Percentiles rank a stretch among this genome's conserved stretches.
Conservation (phyloP, 2,113 vertebrate species). For the Taxidea taxus region DNA sequence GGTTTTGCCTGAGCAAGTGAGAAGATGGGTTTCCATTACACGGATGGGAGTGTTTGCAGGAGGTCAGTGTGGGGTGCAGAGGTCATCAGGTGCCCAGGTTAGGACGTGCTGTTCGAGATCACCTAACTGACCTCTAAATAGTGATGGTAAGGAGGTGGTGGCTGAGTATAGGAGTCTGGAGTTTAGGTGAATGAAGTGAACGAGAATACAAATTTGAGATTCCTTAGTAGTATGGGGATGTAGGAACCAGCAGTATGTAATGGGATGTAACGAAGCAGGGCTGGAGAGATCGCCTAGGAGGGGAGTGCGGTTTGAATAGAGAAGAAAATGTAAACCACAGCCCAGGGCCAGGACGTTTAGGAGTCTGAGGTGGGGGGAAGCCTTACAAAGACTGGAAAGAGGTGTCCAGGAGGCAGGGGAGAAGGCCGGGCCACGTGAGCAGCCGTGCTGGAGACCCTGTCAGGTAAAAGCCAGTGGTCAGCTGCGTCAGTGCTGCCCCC, state of each 20-base stretch:
- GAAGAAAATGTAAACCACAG: background rate
- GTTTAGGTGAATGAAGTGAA: background rate
- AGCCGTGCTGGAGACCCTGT: background rate
- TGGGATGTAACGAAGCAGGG: rapidly evolving
- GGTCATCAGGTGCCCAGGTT: no score
- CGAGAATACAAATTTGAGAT: background rate
- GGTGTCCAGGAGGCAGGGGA: no score
- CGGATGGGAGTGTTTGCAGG: background rate
- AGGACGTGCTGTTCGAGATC: background rate
- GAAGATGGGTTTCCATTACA: no score
- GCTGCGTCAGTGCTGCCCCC: rapidly evolving
- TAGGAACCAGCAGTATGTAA: background rate
- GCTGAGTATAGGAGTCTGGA: background rate
- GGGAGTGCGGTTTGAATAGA: background rate
- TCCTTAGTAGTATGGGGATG: background rate
- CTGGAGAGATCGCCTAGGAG: background rate
- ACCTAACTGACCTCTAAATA: no score
- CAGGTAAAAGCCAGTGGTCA: no score
- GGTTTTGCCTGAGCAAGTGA: background rate
- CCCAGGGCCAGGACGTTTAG: rapidly evolving
- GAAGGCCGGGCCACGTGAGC: rapidly evolving
- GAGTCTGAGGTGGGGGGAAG: background rate
- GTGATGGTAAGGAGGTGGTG: background rate
- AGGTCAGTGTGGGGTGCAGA: background rate
- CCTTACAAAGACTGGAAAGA: background rate